A percentile compares a stretch with the other conserved stretches of the same genome.
phyloP scores from a whole-genome alignment of 1,140 invertebrate species.

The Cylas formicarius region DNA sequence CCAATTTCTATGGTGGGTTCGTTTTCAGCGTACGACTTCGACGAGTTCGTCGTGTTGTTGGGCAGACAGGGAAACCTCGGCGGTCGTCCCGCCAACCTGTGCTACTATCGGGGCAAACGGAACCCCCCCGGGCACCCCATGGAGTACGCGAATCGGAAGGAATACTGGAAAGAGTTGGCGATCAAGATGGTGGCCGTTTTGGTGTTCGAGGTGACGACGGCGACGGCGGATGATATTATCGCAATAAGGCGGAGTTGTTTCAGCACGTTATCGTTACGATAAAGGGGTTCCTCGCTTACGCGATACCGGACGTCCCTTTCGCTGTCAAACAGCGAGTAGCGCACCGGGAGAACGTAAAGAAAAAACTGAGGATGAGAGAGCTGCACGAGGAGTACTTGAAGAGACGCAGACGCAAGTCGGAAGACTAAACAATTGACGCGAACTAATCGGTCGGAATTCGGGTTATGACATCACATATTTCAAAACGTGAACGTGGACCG shows the following conservation, averaged over 20 bases:
- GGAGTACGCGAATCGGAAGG: conserved; percentile 5
- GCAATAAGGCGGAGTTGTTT: conserved; percentile 11
- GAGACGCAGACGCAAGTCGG: conserved; percentile 3
- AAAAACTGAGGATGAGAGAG: conserved; percentile 9
- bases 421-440: too few species aligned
- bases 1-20: too few species aligned
- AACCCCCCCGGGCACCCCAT: conserved; percentile 12
- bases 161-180: conserved; percentile 11
- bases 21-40: conserved; percentile 17
- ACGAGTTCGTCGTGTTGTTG: conserved; percentile 18
- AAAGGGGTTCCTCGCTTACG: conserved; percentile 22
- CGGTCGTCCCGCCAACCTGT: neutral
- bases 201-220: conserved; percentile 18
- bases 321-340: conserved; percentile 17
- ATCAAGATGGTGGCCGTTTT: conserved; percentile 13
- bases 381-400: conserved; percentile 12
- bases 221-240: too few species aligned
- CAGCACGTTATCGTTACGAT: conserved; percentile 22
- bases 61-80: conserved; percentile 1
- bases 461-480: too few species aligned
- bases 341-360: conserved; percentile 12
- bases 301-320: conserved; percentile 23
- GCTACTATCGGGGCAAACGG: conserved; percentile 17
- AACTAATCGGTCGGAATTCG: too few species aligned
- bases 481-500: too few species aligned